Percentiles rank a stretch among this genome's conserved stretches.
phyloP scores from a whole-genome alignment of 1,140 invertebrate genomes.

The Euglossa dilemma region DNA sequence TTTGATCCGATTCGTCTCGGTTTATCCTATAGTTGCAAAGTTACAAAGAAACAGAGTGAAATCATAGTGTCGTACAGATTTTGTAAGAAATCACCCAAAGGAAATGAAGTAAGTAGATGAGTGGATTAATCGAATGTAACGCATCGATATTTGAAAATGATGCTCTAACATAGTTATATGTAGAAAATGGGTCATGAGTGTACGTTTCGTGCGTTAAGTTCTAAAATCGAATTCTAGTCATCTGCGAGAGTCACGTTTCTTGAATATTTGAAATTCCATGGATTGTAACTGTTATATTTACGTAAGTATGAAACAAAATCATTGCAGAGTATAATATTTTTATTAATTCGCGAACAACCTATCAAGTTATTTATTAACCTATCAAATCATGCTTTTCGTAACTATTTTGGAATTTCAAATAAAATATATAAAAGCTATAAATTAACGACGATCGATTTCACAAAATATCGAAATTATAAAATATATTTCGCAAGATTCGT shows the following conservation, averaged over 20 bases:
- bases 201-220: not conserved
- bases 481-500: no score
- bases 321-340: not conserved
- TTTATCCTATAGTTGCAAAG: not conserved
- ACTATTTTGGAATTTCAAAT: not conserved
- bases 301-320: not conserved
- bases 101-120: not conserved
- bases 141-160: not conserved
- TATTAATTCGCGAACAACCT: not conserved
- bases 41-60: not conserved
- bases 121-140: not conserved
- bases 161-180: not conserved
- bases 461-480: not conserved
- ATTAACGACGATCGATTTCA: not conserved
- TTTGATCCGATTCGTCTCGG: no score
- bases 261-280: not conserved
- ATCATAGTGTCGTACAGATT: not conserved
- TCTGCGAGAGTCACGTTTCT: not conserved
- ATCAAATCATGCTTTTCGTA: not conserved
- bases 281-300: not conserved
- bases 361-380: not conserved
- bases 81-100: not conserved
- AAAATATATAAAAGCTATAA: not conserved
- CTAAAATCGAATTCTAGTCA: conserved; percentile 25
- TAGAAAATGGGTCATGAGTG: conserved; percentile 9